A percentile compares a stretch with the other conserved stretches of the same genome.
Conservation (phyloP, 2,797 vertebrate species). For the Sebastes melanostomus region DNA sequence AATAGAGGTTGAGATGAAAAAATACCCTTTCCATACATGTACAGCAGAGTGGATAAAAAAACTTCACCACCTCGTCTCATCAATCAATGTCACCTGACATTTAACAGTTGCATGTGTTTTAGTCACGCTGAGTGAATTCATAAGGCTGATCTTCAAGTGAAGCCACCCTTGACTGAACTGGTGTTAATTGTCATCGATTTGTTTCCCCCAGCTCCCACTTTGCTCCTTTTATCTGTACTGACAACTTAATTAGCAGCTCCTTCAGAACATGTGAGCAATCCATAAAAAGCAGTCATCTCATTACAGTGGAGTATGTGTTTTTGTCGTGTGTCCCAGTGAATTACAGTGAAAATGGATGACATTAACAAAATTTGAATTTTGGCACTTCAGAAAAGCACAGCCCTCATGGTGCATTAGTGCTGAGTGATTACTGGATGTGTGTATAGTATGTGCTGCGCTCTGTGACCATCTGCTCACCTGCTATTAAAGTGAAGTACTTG, state of each 20-base stretch:
- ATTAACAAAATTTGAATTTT: background rate
- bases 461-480: constrained; percentile 10
- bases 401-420: constrained; percentile 28
- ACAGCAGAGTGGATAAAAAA: background rate
- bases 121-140: constrained; percentile 30
- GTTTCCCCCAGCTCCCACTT: constrained; percentile 11
- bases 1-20: background rate
- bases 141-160: constrained; percentile 35
- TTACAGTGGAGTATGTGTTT: background rate
- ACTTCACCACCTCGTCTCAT: background rate
- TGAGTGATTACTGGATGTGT: constrained; percentile 12
- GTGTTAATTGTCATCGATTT: constrained; percentile 57
- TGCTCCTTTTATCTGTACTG: constrained; percentile 27
- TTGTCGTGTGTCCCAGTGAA: background rate
- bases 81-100: constrained; percentile 46
- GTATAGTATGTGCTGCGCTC: background rate
- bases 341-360: background rate
- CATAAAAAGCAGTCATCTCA: background rate
- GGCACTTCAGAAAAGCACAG: constrained; percentile 11
- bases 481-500: constrained; percentile 34
- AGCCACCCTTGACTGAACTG: background rate
- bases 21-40: background rate
- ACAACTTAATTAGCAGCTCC: constrained; percentile 28
- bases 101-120: constrained; percentile 36
- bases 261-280: background rate